phyloP scores from a whole-genome alignment of 2,888 invertebrate species.

The Eupeodes latifasciatus region DNA sequence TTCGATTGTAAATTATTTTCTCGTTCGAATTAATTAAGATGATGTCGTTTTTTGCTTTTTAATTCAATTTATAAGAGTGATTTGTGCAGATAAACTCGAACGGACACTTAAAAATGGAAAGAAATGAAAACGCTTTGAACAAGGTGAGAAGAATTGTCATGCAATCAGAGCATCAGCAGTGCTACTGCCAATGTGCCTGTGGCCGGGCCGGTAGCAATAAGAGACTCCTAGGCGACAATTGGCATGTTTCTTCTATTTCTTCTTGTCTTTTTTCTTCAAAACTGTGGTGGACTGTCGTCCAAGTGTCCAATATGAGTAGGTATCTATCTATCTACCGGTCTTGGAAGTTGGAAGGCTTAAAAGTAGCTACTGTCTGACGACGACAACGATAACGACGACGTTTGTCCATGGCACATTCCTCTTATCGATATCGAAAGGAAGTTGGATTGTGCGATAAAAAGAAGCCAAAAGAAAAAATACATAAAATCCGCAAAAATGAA shows the following conservation, averaged over 20 bases:
- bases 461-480: background rate
- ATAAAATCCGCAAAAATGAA: conserved; percentile 23
- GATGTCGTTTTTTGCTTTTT: conserved; percentile 30
- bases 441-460: conserved; percentile 52
- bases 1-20: conserved; percentile 68
- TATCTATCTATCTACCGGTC: conserved; percentile 35
- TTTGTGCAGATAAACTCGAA: conserved; percentile 37
- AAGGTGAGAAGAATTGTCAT: conserved; percentile 73
- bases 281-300: conserved; percentile 9
- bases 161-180: conserved; percentile 42
- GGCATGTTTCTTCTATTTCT: conserved; percentile 49
- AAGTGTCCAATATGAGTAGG: background rate
- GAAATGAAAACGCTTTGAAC: conserved; percentile 7
- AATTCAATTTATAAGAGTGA: conserved; percentile 40
- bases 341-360: conserved; percentile 3
- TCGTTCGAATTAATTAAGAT: conserved; percentile 72
- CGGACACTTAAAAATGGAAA: conserved; percentile 21
- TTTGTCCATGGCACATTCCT: conserved; percentile 47
- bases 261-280: conserved; percentile 28
- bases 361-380: conserved; percentile 46
- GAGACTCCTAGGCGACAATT: conserved; percentile 70
- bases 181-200: too few species aligned
- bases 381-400: too few species aligned
- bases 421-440: conserved; percentile 68
- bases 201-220: conserved; percentile 18